phyloP scores from a whole-genome alignment of 1,140 invertebrate genomes.

The Megalonaias nervosa region DNA sequence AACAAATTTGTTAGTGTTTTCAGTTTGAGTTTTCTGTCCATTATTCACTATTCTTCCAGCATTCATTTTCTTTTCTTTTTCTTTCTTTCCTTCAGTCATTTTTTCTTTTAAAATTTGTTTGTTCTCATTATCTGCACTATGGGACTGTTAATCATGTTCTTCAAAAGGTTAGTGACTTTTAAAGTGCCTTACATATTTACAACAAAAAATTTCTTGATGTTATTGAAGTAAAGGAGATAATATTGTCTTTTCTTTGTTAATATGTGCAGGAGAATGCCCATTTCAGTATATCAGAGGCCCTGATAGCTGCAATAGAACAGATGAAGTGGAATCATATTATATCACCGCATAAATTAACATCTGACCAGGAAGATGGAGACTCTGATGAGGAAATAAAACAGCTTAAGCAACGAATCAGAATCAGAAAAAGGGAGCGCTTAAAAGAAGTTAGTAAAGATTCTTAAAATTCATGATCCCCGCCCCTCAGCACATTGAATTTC shows the following conservation, averaged over 20 bases:
- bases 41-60: no score
- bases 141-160: no score
- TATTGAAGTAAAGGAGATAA: not conserved
- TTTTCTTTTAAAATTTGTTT: no score
- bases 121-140: no score
- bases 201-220: no score
- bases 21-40: no score
- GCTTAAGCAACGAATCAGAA: conserved; percentile 78
- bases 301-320: conserved; percentile 86
- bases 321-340: conserved; percentile 69
- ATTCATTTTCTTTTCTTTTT: no score
- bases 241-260: not conserved
- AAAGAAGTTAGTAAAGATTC: conserved; percentile 49
- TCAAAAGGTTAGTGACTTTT: no score
- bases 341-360: conserved; percentile 23
- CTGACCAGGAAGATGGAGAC: conserved; percentile 70
- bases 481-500: no score
- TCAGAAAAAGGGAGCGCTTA: conserved; percentile 73
- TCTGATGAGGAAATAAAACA: conserved; percentile 81
- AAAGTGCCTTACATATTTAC: no score
- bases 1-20: no score
- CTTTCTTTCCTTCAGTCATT: no score
- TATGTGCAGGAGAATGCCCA: conserved; percentile 83
- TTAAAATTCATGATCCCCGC: not conserved
- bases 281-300: conserved; percentile 87